Evolutionary conservation across 2,888 invertebrate species (phyloP).

Genomic region (Leptogaster cylindrica): DNA sequence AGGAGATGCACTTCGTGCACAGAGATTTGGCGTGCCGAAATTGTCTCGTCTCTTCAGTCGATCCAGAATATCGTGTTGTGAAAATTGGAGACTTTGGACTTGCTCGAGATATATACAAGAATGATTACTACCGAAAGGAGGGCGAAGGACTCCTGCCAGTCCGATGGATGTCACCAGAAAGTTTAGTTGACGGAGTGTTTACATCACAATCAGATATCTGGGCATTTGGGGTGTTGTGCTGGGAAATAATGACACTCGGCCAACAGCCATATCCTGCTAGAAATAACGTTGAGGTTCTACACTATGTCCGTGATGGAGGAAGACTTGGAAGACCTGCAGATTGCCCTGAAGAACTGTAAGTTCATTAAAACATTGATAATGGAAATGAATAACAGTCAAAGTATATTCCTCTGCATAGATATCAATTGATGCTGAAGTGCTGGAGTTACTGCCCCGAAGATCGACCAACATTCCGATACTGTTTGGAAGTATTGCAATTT

Average conservation of each 20-base stretch:
- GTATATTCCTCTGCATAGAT: no score
- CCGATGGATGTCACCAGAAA: conserved; percentile 98
- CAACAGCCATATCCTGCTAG: conserved; percentile 96
- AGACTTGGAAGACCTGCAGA: conserved; percentile 80
- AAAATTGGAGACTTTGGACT: conserved; percentile 95
- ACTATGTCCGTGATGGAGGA: conserved; percentile 88
- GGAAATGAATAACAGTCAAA: no score
- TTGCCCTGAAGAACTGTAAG: conserved; percentile 82
- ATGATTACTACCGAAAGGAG: conserved; percentile 96
- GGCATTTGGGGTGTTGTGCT: conserved; percentile 92
- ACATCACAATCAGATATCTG: conserved; percentile 97
- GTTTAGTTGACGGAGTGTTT: conserved; percentile 93
- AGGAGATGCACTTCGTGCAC: conserved; percentile 97
- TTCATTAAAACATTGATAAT: conserved; percentile 48
- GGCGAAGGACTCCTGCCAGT: conserved; percentile 90
- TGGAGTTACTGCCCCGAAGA: conserved; percentile 85
- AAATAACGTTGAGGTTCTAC: conserved; percentile 89
- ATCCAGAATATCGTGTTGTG: conserved; percentile 67
- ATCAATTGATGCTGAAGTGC: conserved; percentile 83
- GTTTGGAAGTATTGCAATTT: conserved; percentile 70
- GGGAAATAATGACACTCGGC: conserved; percentile 96
- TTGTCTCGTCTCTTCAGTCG: conserved; percentile 83
- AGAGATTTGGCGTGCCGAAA: conserved; percentile 95
- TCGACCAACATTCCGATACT: conserved; percentile 86
- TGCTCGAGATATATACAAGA: conserved; percentile 95